Evolutionary conservation across 1,140 invertebrate species (phyloP), one percentile per base, ranked within the genome.

Genomic region (Oedothorax gibbosus): DNA sequence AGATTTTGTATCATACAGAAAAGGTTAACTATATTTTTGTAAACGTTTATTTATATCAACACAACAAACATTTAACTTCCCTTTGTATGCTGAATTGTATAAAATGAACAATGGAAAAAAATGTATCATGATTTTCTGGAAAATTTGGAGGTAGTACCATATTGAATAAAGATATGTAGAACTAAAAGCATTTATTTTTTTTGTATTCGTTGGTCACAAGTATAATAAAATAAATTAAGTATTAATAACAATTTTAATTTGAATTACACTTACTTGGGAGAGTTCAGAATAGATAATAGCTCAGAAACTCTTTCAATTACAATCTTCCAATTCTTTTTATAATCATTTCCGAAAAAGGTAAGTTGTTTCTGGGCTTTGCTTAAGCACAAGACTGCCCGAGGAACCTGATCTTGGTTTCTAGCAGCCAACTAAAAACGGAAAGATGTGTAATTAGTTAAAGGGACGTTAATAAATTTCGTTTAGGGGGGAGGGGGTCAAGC

Each of bases 381-480:
- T 51, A 85, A 51, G 62, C 83, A 85, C n/a, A 85, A 78, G 6
- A 78, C 65, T 50, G 83, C 83, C 71, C 83, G 8, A 60, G 83
- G 83, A 20, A 85, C 75, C 9, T 77, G 75, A 64, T 85, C 83
- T 71, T 85, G 83, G 51, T 78, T 85, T 71, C 83, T 68, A 15
- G 75, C 73, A 15, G 83, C 72, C 14, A 85, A 20, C 83, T 85
- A n/a, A 81, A 81, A 57, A 69, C 15, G 56, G 9, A 20, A 7
- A 50, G 5, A 72, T 20, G 0, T 49, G 20, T 50, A 72, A 50
- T 51, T 72, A 72, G 53, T 11, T 10, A 51, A 72, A n/a, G n/a
- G n/a, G n/a, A n/a, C n/a, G n/a, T n/a, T n/a, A n/a, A n/a, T n/a
- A n/a, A n/a, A n/a, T n/a, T n/a, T 7, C 14, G 15, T 6, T 72